Percentiles rank a stretch among this genome's conserved stretches.
Conservation (phyloP, 2,888 invertebrate species). For the Orthonychiurus folsomi region DNA sequence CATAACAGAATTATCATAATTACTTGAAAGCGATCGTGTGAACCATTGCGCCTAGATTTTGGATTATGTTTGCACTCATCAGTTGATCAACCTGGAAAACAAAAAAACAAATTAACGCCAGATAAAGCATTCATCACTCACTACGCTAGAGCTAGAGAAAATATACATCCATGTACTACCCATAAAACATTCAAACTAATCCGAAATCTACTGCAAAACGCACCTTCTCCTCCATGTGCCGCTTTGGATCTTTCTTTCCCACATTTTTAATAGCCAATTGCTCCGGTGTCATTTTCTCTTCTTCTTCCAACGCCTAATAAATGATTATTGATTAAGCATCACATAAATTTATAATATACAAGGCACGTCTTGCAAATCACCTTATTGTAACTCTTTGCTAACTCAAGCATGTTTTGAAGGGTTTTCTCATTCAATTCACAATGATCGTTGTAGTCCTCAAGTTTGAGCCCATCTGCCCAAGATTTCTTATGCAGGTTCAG, state of each 20-base stretch:
- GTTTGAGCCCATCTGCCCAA: slow-evolving; percentile 91
- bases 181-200: not conserved
- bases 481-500: slow-evolving; percentile 97
- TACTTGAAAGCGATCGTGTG: slow-evolving; percentile 85
- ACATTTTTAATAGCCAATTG: slow-evolving; percentile 99
- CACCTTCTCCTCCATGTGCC: slow-evolving; percentile 98
- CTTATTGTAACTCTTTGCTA: slow-evolving; percentile 96
- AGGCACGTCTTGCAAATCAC: slow-evolving; percentile 42
- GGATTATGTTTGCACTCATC: slow-evolving; percentile 96
- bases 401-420: slow-evolving; percentile 89
- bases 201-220: no score
- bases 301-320: slow-evolving; percentile 81
- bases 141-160: no score
- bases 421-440: slow-evolving; percentile 87
- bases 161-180: no score
- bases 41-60: slow-evolving; percentile 93
- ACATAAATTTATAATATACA: not conserved
- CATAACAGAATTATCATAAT: slow-evolving; percentile 40
- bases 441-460: slow-evolving; percentile 86
- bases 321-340: slow-evolving; percentile 3
- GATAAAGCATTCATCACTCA: no score
- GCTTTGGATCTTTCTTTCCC: slow-evolving; percentile 96
- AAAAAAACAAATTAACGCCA: no score
- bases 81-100: slow-evolving; percentile 69
- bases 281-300: slow-evolving; percentile 98